Percentiles rank a stretch among this genome's conserved stretches.
phyloP scores from a whole-genome alignment of 2,113 vertebrate genomes.

The Apodemus speciosus region DNA sequence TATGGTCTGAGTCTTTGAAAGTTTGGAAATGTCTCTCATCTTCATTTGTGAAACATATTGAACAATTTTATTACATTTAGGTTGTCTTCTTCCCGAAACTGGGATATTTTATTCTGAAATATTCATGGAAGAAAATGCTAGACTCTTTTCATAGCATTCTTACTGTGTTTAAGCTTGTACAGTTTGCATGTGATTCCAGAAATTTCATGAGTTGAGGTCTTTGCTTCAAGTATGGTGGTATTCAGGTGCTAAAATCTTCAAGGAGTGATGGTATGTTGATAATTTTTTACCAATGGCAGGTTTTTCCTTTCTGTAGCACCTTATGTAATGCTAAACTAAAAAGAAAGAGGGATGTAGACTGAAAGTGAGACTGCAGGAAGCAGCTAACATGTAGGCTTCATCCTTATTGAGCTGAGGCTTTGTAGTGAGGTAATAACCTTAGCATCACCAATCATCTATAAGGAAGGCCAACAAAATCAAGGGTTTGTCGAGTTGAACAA shows the following conservation, averaged over 20 bases:
- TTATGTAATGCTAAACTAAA: neutral
- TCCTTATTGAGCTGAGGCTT: neutral
- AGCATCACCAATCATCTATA: neutral
- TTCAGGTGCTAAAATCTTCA: neutral
- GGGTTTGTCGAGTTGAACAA: neutral
- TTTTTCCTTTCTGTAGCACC: neutral
- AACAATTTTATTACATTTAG: neutral
- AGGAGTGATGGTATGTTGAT: neutral
- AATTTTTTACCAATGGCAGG: neutral
- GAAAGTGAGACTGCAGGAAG: neutral
- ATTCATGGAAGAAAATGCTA: neutral
- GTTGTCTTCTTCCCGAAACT: neutral
- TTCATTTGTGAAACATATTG: neutral
- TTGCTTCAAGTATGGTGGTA: neutral
- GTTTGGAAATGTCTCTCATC: neutral
- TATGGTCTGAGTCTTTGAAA: neutral
- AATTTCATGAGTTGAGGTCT: neutral
- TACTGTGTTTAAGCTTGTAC: neutral
- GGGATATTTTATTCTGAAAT: neutral
- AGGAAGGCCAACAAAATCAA: neutral
- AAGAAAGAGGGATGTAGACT: neutral
- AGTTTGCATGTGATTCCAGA: too few relatives aligned
- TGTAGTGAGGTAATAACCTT: too few relatives aligned
- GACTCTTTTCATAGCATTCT: neutral
- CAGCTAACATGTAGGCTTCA: neutral